Conservation (phyloP, 2,113 vertebrate genomes). For the Cavia aperea region DNA sequence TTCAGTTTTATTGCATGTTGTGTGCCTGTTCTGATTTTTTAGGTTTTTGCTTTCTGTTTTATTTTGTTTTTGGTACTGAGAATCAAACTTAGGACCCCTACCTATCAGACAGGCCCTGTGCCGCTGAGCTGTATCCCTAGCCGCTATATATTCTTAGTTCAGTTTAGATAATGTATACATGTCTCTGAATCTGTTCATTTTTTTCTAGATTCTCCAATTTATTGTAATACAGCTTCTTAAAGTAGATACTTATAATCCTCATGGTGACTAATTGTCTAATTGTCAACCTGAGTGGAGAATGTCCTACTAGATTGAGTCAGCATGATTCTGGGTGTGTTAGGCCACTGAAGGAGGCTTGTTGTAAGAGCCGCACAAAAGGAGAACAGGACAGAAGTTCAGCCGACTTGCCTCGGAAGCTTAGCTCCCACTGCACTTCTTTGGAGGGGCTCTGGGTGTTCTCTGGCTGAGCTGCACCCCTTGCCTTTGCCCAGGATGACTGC, state of each 20-base stretch:
- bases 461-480: background rate
- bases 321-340: background rate
- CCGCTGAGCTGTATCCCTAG: too few relatives aligned
- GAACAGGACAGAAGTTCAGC: background rate
- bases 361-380: background rate
- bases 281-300: background rate
- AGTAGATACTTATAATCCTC: background rate
- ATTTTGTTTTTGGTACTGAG: too few relatives aligned
- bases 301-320: background rate
- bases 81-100: too few relatives aligned
- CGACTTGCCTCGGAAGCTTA: background rate
- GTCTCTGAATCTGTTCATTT: background rate
- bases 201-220: background rate
- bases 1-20: background rate
- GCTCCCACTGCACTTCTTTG: background rate
- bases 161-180: background rate
- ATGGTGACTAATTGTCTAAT: background rate
- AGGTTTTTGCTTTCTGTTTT: background rate
- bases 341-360: background rate
- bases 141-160: background rate
- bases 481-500: background rate
- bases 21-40: background rate
- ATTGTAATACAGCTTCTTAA: background rate
- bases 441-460: background rate
- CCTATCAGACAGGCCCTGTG: too few relatives aligned